Evolutionary conservation across 2,888 invertebrate species (phyloP).

Genomic region (Cosmopolites sordidus): DNA sequence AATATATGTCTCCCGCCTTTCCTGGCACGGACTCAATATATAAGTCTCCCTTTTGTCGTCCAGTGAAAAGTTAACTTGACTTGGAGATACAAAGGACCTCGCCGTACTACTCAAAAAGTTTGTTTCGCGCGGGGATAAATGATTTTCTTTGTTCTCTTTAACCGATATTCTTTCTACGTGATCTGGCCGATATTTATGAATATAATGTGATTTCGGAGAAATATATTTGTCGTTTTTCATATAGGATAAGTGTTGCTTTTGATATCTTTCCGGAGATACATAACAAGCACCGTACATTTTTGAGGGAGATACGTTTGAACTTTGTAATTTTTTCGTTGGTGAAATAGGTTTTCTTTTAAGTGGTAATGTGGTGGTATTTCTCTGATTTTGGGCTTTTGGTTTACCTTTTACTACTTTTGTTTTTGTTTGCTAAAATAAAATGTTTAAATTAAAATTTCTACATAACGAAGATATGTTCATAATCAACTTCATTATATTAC

Average conservation of each 20-base stretch:
- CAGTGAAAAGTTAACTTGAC: conserved; percentile 9
- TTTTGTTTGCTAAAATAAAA: neutral
- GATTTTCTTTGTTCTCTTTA: conserved; percentile 11
- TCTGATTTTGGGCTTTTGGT: conserved; percentile 7
- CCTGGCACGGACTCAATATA: neutral
- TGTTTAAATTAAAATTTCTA: no score
- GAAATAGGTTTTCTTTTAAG: conserved; percentile 20
- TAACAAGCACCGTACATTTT: neutral
- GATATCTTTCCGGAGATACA: conserved; percentile 6
- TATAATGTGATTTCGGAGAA: neutral
- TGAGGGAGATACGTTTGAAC: conserved; percentile 6
- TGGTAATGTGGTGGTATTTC: conserved; percentile 6
- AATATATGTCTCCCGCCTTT: conserved; percentile 11
- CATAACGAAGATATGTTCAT: no score
- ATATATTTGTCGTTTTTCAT: neutral
- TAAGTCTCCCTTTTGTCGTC: conserved; percentile 11
- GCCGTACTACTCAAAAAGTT: conserved; percentile 4
- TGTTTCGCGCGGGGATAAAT: neutral
- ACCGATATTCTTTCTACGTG: neutral
- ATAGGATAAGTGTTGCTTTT: neutral
- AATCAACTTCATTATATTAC: no score
- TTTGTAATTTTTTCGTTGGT: conserved; percentile 26
- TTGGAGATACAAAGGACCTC: conserved; percentile 10
- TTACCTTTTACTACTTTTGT: conserved; percentile 15
- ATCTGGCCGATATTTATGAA: neutral